A percentile compares a stretch with the other conserved stretches of the same genome.
Evolutionary conservation across 2,797 vertebrate species (phyloP).

Genomic region (Tiaroga cobitis): DNA sequence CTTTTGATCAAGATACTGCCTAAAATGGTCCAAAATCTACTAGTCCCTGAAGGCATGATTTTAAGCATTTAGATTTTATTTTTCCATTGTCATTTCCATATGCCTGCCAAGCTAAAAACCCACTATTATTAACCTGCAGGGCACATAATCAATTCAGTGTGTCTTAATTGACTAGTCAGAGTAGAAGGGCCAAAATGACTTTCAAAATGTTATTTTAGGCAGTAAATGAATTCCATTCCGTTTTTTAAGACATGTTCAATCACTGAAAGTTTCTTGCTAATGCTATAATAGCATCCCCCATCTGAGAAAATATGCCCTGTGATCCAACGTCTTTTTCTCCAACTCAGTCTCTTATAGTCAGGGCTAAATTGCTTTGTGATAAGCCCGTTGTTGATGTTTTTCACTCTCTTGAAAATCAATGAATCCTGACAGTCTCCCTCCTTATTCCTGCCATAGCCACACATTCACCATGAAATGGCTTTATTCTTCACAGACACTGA

Average conservation of each 20-base stretch:
- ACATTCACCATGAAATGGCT: slow-evolving; percentile 59
- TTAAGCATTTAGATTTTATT: slow-evolving; percentile 39
- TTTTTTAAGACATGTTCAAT: slow-evolving; percentile 17
- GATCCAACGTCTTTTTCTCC: slow-evolving; percentile 31
- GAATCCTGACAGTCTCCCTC: slow-evolving; percentile 59
- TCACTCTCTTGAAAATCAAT: slow-evolving; percentile 58
- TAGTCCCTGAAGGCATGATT: slow-evolving; percentile 27
- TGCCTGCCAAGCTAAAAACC: slow-evolving; percentile 31
- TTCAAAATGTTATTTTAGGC: slow-evolving; percentile 20
- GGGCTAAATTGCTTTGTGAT: slow-evolving; percentile 51
- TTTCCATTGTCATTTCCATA: slow-evolving; percentile 39
- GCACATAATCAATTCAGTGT: slow-evolving; percentile 34
- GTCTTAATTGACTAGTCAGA: slow-evolving; percentile 27
- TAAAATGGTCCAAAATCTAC: slow-evolving; percentile 22
- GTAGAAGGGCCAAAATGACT: slow-evolving; percentile 20
- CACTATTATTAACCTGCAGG: slow-evolving; percentile 43
- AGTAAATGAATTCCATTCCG: slow-evolving; percentile 34
- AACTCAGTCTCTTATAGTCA: slow-evolving; percentile 42
- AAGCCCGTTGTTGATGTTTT: slow-evolving; percentile 60
- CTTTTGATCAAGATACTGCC: slow-evolving; percentile 46
- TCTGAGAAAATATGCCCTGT: slow-evolving; percentile 19
- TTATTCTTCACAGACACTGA: slow-evolving; percentile 51
- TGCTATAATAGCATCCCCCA: slow-evolving; percentile 25
- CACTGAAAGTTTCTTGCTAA: slow-evolving; percentile 30
- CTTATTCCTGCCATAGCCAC: slow-evolving; percentile 54